Conservation (phyloP, 2,113 vertebrate genomes). For the Noturus placidus region DNA sequence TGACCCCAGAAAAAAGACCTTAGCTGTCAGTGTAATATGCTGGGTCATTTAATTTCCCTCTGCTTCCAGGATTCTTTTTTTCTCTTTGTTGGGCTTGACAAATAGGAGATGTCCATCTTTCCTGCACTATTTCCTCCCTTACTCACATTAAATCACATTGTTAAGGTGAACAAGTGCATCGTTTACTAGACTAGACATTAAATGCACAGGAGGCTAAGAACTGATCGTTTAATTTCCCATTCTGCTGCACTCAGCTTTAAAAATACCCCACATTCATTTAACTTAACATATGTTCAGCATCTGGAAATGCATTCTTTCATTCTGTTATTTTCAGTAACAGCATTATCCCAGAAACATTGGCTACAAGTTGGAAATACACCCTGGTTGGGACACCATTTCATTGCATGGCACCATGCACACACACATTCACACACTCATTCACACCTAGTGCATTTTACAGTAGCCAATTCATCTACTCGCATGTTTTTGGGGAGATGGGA, state of each 20-base stretch:
- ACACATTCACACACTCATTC: not conserved
- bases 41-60: conserved; percentile 39
- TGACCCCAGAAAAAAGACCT: conserved; percentile 16
- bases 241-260: not conserved
- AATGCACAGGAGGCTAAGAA: not conserved
- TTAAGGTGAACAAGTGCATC: conserved; percentile 25
- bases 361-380: not conserved
- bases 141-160: conserved; percentile 1
- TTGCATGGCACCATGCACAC: not conserved
- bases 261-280: conserved; percentile 38
- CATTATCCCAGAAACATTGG: not conserved
- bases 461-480: not conserved
- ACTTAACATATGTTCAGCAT: conserved; percentile 38
- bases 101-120: conserved; percentile 14
- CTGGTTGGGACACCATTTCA: not conserved
- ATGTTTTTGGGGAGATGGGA: not conserved
- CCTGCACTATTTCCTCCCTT: not conserved
- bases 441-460: not conserved
- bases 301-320: conserved; percentile 25
- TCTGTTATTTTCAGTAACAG: not conserved
- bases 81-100: conserved; percentile 15
- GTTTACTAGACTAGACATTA: conserved; percentile 17
- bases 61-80: conserved; percentile 23
- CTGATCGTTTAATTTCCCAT: not conserved
- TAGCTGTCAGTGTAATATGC: conserved; percentile 22